Percentiles rank a stretch among this genome's conserved stretches.
Evolutionary conservation across 1,140 invertebrate species (phyloP).

Genomic region (Sycobia sp.): DNA sequence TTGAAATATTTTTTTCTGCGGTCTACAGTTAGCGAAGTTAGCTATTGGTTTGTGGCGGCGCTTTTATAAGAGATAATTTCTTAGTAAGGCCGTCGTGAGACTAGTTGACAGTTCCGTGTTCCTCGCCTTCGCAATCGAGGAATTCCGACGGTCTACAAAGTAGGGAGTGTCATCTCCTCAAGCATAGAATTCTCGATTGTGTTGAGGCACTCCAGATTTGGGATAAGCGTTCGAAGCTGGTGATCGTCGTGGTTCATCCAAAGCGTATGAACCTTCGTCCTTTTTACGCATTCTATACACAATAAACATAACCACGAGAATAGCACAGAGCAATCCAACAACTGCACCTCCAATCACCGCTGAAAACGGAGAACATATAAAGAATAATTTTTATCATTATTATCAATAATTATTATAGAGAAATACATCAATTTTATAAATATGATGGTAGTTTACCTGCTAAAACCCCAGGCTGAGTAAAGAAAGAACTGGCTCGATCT

Average conservation of each 20-base stretch:
- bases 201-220: slow-evolving; percentile 73
- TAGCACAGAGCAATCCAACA: slow-evolving; percentile 94
- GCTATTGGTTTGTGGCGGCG: too few species aligned
- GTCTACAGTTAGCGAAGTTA: too few species aligned
- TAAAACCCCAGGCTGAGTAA: slow-evolving; percentile 91
- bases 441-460: too few species aligned
- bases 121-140: too few species aligned
- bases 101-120: too few species aligned
- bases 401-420: too few species aligned
- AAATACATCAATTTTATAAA: not conserved
- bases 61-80: too few species aligned
- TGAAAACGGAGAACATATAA: slow-evolving; percentile 59
- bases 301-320: slow-evolving; percentile 99
- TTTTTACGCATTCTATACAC: slow-evolving; percentile 99
- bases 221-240: slow-evolving; percentile 89
- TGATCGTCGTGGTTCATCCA: slow-evolving; percentile 95
- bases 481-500: slow-evolving; percentile 85
- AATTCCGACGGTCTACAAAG: slow-evolving; percentile 37
- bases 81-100: too few species aligned
- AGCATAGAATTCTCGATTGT: slow-evolving; percentile 93
- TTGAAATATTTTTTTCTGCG: too few species aligned
- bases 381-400: not conserved
- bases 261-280: slow-evolving; percentile 97
- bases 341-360: slow-evolving; percentile 98
- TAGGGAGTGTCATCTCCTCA: slow-evolving; percentile 66